These are phyloP conservation scores for Melanostigma gelatinosum DNA, from an alignment of 2,113 vertebrate genomes.

Conservation along the genomic window DNA sequence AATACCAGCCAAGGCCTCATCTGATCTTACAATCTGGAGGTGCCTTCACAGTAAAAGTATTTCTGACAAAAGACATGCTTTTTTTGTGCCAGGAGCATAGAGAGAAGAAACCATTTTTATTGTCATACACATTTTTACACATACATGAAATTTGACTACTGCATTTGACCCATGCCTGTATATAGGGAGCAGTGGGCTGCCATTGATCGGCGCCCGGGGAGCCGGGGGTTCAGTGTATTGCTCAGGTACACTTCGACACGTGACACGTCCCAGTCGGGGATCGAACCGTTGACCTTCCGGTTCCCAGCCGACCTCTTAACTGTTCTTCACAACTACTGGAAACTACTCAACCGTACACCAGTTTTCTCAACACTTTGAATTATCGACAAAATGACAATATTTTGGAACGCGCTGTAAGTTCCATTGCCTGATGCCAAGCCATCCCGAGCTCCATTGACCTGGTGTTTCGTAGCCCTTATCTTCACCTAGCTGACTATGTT, in stretches of 20 bases:
- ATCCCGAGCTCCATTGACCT: conserved; percentile 26
- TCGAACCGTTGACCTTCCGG: no score
- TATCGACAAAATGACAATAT: not conserved
- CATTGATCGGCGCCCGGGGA: no score
- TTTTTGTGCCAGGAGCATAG: not conserved
- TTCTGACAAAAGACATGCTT: conserved; percentile 2
- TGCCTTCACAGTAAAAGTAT: not conserved
- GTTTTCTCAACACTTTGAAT: not conserved
- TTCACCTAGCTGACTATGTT: conserved; percentile 36
- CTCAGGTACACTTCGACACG: no score
- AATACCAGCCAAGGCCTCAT: conserved; percentile 21
- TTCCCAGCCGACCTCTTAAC: not conserved
- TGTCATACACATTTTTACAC: no score
- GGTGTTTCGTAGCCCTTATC: conserved; percentile 41
- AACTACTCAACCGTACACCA: not conserved
- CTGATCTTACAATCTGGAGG: conserved; percentile 20
- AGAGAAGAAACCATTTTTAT: not conserved
- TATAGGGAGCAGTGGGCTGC: no score
- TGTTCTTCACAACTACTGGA: not conserved
- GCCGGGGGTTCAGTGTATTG: no score
- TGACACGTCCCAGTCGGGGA: no score
- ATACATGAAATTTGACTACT: no score
- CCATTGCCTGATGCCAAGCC: conserved; percentile 21
- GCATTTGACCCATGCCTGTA: no score
- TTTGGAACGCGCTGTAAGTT: conserved; percentile 14